Evolutionary conservation across 2,888 invertebrate species (phyloP).

Genomic region (Melolontha melolontha): DNA sequence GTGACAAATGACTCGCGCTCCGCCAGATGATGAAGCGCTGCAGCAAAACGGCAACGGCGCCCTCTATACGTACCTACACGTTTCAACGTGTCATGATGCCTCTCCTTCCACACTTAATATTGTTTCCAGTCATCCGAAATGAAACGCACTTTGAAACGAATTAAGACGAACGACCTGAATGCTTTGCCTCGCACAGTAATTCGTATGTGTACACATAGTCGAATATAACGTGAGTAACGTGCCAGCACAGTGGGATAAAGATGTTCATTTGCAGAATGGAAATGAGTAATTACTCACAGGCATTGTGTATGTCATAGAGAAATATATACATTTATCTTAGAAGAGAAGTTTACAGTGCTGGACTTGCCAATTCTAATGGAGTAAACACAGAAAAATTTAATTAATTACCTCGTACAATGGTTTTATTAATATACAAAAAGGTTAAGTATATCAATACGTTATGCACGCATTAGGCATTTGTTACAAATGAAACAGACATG

Average conservation of each 20-base stretch:
- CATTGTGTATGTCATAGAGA: too few relatives aligned
- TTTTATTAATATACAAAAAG: too few relatives aligned
- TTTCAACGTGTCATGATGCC: slow-evolving; percentile 7
- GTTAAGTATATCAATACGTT: too few relatives aligned
- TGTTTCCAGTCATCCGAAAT: slow-evolving; percentile 13
- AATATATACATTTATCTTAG: too few relatives aligned
- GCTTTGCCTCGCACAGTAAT: neutral
- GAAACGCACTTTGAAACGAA: slow-evolving; percentile 15
- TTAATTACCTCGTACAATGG: too few relatives aligned
- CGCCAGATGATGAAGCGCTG: slow-evolving; percentile 48
- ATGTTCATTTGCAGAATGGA: slow-evolving; percentile 32
- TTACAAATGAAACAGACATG: too few relatives aligned
- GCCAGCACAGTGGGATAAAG: slow-evolving; percentile 5
- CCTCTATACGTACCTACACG: slow-evolving; percentile 16
- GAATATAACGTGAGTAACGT: neutral
- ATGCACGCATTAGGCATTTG: too few relatives aligned
- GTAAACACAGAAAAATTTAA: too few relatives aligned
- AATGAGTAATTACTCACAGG: slow-evolving; percentile 27
- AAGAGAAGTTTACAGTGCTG: too few relatives aligned
- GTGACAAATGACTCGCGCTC: slow-evolving; percentile 56
- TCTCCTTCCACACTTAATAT: slow-evolving; percentile 3
- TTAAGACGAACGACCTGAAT: slow-evolving; percentile 22
- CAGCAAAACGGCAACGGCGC: slow-evolving; percentile 28
- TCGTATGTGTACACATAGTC: neutral
- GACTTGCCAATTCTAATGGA: too few relatives aligned